Percentiles rank a stretch among this genome's conserved stretches.
Evolutionary conservation across 2,113 vertebrate genomes (phyloP).

Genomic region (Equus przewalskii): DNA sequence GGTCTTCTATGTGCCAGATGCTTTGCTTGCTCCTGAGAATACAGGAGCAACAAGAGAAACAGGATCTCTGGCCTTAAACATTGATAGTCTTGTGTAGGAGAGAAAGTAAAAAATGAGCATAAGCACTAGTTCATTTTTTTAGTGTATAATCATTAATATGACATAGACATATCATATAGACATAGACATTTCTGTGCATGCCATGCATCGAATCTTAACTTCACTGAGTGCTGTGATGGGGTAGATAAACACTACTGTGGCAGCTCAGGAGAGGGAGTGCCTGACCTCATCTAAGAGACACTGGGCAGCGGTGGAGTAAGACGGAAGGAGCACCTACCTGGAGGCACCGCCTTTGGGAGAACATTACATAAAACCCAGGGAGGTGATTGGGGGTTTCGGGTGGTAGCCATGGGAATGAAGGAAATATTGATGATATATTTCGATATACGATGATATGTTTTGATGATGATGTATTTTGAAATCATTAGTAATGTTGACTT

Average conservation of each 20-base stretch:
- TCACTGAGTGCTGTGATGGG: neutral
- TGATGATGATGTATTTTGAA: neutral
- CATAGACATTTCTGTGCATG: neutral
- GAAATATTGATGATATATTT: neutral
- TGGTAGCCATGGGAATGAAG: neutral
- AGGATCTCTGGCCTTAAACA: neutral
- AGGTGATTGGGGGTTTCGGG: no score
- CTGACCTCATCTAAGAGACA: neutral
- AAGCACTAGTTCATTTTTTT: neutral
- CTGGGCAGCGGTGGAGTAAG: neutral
- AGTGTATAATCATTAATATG: neutral
- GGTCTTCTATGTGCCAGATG: neutral
- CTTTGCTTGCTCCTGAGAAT: neutral
- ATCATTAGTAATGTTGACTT: neutral
- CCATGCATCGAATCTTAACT: neutral
- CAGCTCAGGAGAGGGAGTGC: accelerated
- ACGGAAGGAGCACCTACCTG: neutral
- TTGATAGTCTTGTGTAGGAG: neutral
- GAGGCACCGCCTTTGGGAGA: neutral
- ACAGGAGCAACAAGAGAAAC: neutral
- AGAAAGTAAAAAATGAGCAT: neutral
- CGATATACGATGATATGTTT: neutral
- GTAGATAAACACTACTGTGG: accelerated
- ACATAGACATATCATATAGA: neutral
- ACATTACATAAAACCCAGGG: no score